Evolutionary conservation across 1,140 invertebrate species (phyloP).

Genomic region (Lordiphosa collinella): DNA sequence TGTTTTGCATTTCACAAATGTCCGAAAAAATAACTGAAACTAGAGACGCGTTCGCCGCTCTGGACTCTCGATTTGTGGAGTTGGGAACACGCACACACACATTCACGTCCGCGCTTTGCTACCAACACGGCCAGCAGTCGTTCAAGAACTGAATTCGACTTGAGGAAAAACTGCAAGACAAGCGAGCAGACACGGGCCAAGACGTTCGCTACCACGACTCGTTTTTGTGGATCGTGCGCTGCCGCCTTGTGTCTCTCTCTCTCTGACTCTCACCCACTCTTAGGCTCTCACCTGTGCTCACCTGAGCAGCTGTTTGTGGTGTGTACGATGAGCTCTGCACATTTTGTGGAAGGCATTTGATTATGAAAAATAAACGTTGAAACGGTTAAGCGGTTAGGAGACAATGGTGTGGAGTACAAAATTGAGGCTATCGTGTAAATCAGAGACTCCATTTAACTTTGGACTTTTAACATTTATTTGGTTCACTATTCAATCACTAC

Average conservation of each 20-base stretch:
- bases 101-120: slow-evolving; percentile 28
- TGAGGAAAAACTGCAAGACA: slow-evolving; percentile 39
- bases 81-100: slow-evolving; percentile 1
- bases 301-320: slow-evolving; percentile 25
- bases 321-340: slow-evolving; percentile 16
- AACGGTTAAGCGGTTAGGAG: slow-evolving; percentile 16
- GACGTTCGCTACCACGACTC: slow-evolving; percentile 1
- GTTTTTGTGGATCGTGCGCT: slow-evolving; percentile 38
- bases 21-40: slow-evolving; percentile 29
- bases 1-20: slow-evolving; percentile 47
- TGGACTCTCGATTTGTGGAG: slow-evolving; percentile 11
- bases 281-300: slow-evolving; percentile 17
- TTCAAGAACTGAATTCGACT: slow-evolving; percentile 46
- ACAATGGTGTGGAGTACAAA: background rate
- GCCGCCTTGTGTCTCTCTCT: slow-evolving; percentile 3
- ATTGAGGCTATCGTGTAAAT: background rate
- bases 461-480: too few relatives aligned
- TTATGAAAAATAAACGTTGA: slow-evolving; percentile 18
- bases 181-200: slow-evolving; percentile 14
- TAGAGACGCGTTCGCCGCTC: slow-evolving; percentile 30
- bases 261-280: slow-evolving; percentile 7
- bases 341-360: slow-evolving; percentile 19
- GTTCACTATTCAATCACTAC: too few relatives aligned
- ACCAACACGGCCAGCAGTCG: slow-evolving; percentile 51
- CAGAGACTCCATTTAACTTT: too few relatives aligned